Base-by-base conservation (phyloP, 2,888 invertebrate species). In the Drosophila incognita region DNA sequence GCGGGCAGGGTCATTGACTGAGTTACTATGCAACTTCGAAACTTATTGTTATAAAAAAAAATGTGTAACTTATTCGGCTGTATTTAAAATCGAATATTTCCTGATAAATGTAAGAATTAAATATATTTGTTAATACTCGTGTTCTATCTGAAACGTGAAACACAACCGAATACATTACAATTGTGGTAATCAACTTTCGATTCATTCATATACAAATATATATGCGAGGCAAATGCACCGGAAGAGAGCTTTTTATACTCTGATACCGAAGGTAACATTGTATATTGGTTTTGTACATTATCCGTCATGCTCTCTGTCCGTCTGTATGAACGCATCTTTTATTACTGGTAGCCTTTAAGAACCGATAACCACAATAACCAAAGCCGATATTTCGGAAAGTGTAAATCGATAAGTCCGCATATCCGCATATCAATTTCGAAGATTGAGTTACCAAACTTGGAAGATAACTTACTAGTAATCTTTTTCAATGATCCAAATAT, bases 171-270 rank as follows among this genome's bases (percentile, higher is more conserved):
- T 36, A 60, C 38, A n/a, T 33, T 40, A 18, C 29, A 21, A 31
- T 53, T n/a, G n/a, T 65, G 31, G 18, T 13, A 35, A 46, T 13
- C n/a, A 29, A 33, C 40, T 51, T 51, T 35, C 40, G 49, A 18
- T 49, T 31, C 5, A 33, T 48, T 13, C 13, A 27, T n/a, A n/a
- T 56, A 7, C 36, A 36, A 27, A 21, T 8, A n/a, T 13, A 27
- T 21, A 8, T 36, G 29, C 40, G 18, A 24, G 29, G 42, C n/a
- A 57, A 42, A 38, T 59, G 46, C 27, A 52, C 13, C 51, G 73
- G 54, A 69, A 63, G 35, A 49, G 49, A 56, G 63, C 42, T 48
- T 21, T 64, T 63, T 62, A 46, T 8, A 15, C 46, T 15, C 46
- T 46, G 24, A 8, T 24, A 8, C 24, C 2, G 8, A 46, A 24